These are phyloP conservation scores for Melanotaenia duboulayi DNA, from an alignment of 2,113 vertebrate species.

Conservation along the genomic window DNA sequence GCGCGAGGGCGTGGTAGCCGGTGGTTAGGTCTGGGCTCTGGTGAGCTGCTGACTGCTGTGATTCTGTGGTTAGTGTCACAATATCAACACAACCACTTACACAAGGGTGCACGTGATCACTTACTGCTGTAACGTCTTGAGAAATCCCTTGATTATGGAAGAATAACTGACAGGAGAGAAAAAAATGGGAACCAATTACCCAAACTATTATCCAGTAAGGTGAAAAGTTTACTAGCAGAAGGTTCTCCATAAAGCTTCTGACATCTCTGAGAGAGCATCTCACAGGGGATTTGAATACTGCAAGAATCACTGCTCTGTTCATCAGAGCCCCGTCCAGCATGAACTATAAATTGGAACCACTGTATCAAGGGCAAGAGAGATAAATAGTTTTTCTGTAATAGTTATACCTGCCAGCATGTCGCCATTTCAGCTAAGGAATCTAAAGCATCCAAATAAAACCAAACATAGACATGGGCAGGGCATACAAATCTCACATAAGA, in stretches of 20 bases:
- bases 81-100: slow-evolving; percentile 12
- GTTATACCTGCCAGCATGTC: neutral
- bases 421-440: neutral
- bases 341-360: neutral
- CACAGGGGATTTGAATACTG: neutral
- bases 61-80: slow-evolving; percentile 41
- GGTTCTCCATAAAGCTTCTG: neutral
- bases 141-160: slow-evolving; percentile 38
- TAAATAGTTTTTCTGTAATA: neutral
- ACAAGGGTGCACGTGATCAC: slow-evolving; percentile 10
- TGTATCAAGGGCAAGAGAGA: neutral
- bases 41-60: slow-evolving; percentile 24
- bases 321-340: neutral
- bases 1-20: slow-evolving; percentile 48
- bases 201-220: slow-evolving; percentile 10
- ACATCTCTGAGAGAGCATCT: neutral
- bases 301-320: too few species aligned
- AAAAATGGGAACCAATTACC: slow-evolving; percentile 44
- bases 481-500: neutral
- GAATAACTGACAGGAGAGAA: slow-evolving; percentile 32
- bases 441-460: neutral
- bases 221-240: slow-evolving; percentile 17
- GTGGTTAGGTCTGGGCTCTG: slow-evolving; percentile 46
- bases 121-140: slow-evolving; percentile 23
- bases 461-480: slow-evolving; percentile 1